Evolutionary conservation across 2,797 vertebrate genomes (phyloP).

Genomic region (Sebastes kiyomatsui): DNA sequence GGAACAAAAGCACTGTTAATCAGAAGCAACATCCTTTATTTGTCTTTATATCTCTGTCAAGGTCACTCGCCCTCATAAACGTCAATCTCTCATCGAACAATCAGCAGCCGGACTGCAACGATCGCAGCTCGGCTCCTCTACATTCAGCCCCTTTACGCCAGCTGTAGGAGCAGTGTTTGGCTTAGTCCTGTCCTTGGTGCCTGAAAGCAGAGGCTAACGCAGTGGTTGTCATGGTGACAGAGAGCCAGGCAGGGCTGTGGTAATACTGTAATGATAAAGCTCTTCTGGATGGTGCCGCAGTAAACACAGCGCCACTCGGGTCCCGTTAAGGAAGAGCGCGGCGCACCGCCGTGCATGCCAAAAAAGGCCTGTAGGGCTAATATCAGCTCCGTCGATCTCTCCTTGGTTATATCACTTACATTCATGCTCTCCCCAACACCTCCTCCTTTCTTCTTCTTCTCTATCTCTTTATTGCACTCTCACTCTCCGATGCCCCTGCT

Average conservation of each 20-base stretch:
- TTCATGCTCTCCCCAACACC: slow-evolving; percentile 47
- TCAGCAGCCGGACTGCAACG: slow-evolving; percentile 3
- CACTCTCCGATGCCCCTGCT: slow-evolving; percentile 15
- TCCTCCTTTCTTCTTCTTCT: slow-evolving; percentile 31
- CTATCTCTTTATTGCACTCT: slow-evolving; percentile 38
- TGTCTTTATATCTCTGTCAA: slow-evolving; percentile 43
- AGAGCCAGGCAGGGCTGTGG: slow-evolving; percentile 80
- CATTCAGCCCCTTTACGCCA: slow-evolving; percentile 51
- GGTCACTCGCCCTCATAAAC: slow-evolving; percentile 42
- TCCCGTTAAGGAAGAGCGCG: slow-evolving; percentile 75
- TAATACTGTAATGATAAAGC: slow-evolving; percentile 83
- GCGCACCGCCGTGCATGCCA: slow-evolving; percentile 60
- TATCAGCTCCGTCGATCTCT: slow-evolving; percentile 58
- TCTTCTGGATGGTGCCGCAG: slow-evolving; percentile 80
- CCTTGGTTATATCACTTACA: slow-evolving; percentile 54
- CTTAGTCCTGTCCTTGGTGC: slow-evolving; percentile 81
- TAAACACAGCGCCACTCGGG: slow-evolving; percentile 78
- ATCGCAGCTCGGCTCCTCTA: slow-evolving; percentile 38
- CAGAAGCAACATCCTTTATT: neutral
- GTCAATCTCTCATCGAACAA: slow-evolving; percentile 24
- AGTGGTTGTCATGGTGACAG: slow-evolving; percentile 84
- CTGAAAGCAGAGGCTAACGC: slow-evolving; percentile 83
- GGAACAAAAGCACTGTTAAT: slow-evolving; percentile 16
- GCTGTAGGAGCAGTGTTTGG: slow-evolving; percentile 74
- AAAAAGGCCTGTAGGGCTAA: slow-evolving; percentile 66